Evolutionary conservation across 2,888 invertebrate genomes (phyloP).

Genomic region (Drosophila lacicola): DNA sequence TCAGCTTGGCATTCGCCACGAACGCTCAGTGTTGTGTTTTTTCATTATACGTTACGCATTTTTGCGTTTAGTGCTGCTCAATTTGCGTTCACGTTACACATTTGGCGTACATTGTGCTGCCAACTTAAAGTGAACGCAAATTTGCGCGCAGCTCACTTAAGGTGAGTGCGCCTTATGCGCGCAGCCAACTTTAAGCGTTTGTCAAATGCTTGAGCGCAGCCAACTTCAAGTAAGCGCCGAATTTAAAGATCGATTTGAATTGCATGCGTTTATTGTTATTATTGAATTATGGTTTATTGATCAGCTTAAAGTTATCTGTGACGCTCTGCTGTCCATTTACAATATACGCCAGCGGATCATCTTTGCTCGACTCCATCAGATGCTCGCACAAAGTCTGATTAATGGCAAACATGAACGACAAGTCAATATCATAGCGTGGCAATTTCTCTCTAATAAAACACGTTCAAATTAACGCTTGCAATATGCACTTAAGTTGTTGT

Average conservation of each 20-base stretch:
- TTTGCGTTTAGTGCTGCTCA: conserved; percentile 12
- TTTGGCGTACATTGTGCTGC: conserved; percentile 3
- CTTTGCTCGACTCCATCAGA: conserved; percentile 81
- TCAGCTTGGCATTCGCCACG: conserved; percentile 46
- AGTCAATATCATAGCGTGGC: conserved; percentile 91
- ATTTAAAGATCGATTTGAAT: conserved; percentile 12
- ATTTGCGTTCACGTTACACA: conserved; percentile 9
- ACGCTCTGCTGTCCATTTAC: conserved; percentile 79
- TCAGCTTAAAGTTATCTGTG: conserved; percentile 77
- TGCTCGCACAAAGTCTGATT: conserved; percentile 88
- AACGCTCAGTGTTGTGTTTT: conserved; percentile 43
- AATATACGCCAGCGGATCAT: conserved; percentile 83
- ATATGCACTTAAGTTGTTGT: conserved; percentile 9
- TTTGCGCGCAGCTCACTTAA: conserved; percentile 3
- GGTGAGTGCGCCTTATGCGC: background rate
- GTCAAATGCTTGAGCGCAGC: background rate
- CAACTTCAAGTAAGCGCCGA: conserved; percentile 42
- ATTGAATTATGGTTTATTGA: conserved; percentile 55
- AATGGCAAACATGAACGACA: conserved; percentile 93
- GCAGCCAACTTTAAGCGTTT: conserved; percentile 9
- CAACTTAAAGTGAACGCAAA: conserved; percentile 2
- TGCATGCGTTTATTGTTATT: conserved; percentile 8
- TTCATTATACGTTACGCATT: conserved; percentile 8
- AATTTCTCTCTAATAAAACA: conserved; percentile 81
- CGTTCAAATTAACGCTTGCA: too few species aligned